These are phyloP conservation scores for Tinea semifulvella DNA, from an alignment of 2,888 invertebrate species.

Conservation along the genomic window DNA sequence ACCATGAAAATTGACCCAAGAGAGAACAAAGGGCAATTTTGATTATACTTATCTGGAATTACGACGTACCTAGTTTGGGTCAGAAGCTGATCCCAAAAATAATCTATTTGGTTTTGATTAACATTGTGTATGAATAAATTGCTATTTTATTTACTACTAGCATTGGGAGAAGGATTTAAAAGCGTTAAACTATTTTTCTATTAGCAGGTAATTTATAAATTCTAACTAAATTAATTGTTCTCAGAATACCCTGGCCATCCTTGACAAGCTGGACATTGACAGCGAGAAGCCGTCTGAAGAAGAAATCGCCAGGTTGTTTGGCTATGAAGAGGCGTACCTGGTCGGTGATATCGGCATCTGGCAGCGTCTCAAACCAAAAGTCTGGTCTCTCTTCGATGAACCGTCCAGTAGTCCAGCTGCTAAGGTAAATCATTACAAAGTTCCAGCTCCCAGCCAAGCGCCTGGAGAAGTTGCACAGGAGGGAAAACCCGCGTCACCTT, in stretches of 20 bases:
- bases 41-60: conserved; percentile 6
- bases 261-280: conserved; percentile 95
- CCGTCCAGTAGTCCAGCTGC: conserved; percentile 93
- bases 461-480: too few species aligned
- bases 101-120: too few species aligned
- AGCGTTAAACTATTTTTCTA: too few species aligned
- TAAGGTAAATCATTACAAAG: conserved; percentile 80
- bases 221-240: conserved; percentile 20
- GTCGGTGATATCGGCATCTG: conserved; percentile 83
- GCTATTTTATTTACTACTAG: too few species aligned
- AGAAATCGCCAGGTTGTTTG: conserved; percentile 92
- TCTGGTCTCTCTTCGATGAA: conserved; percentile 97
- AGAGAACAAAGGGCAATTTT: conserved; percentile 4
- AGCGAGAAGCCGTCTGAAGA: conserved; percentile 92
- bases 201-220: too few species aligned
- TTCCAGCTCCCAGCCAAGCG: too few species aligned
- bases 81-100: not conserved
- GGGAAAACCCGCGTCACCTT: too few species aligned
- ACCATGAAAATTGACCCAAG: not conserved
- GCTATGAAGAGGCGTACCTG: conserved; percentile 85
- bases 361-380: conserved; percentile 90
- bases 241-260: conserved; percentile 93
- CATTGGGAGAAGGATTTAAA: too few species aligned
- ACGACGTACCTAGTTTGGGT: not conserved
- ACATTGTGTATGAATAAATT: too few species aligned